Conservation (phyloP, 2,888 invertebrate species). For the Aphidoletes aphidimyza region DNA sequence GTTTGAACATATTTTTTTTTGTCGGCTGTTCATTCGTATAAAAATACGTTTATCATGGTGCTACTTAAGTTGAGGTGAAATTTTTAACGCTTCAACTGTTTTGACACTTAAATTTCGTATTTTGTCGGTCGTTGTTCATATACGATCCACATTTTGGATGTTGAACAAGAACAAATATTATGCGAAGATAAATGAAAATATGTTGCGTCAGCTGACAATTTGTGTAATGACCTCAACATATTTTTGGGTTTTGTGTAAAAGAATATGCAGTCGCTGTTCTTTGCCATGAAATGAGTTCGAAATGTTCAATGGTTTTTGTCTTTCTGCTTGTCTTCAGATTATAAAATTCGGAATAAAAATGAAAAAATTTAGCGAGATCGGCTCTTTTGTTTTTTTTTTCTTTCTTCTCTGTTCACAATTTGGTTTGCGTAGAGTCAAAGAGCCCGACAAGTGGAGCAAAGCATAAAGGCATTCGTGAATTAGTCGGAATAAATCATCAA, state of each 20-base stretch:
- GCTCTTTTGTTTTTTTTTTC: background rate
- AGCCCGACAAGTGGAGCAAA: background rate
- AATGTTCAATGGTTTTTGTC: too few relatives aligned
- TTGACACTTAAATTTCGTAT: background rate
- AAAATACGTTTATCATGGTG: background rate
- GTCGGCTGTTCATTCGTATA: too few relatives aligned
- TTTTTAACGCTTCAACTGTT: slow-evolving; percentile 37
- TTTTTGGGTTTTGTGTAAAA: too few relatives aligned
- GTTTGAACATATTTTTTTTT: too few relatives aligned
- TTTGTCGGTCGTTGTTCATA: background rate
- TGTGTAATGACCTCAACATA: background rate
- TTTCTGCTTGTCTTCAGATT: too few relatives aligned
- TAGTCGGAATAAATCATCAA: background rate
- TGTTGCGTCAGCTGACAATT: slow-evolving; percentile 23
- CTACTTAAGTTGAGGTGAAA: slow-evolving; percentile 1
- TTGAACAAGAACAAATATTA: background rate
- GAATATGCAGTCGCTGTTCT: too few relatives aligned
- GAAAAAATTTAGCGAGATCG: too few relatives aligned
- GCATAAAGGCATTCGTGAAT: too few relatives aligned
- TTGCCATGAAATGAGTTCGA: too few relatives aligned
- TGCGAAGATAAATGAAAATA: slow-evolving; percentile 29
- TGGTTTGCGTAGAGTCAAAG: background rate
- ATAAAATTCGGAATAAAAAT: too few relatives aligned
- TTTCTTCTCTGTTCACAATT: background rate
- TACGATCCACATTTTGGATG: slow-evolving; percentile 21